These are phyloP conservation scores for Parazoanthus atlanticus DNA, from an alignment of 92 coral and sea anemone species.

Conservation along the genomic window DNA sequence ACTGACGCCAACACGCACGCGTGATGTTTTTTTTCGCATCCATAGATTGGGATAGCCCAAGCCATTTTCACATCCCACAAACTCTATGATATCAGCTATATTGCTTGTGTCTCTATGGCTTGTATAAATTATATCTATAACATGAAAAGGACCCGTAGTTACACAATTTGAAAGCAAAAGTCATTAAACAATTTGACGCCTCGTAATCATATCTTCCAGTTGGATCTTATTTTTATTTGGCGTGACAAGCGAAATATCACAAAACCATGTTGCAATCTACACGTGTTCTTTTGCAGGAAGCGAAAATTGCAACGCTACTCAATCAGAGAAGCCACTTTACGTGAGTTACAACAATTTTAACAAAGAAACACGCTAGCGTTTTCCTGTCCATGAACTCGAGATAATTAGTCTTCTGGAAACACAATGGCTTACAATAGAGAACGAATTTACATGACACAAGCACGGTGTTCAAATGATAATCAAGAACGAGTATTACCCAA, in stretches of 20 bases:
- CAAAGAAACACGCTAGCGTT: constrained; percentile 36
- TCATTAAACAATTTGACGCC: not conserved
- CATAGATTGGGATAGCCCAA: no score
- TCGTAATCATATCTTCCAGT: not conserved
- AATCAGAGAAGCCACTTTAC: not conserved
- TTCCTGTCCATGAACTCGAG: constrained; percentile 7
- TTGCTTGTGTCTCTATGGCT: not conserved
- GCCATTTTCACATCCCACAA: no score
- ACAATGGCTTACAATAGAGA: constrained; percentile 18
- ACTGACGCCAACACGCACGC: not conserved
- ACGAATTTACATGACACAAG: constrained; percentile 23
- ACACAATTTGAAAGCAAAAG: not conserved
- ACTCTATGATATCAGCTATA: not conserved
- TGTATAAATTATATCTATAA: not conserved
- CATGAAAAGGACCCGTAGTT: not conserved
- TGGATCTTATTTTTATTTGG: not conserved
- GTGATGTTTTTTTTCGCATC: not conserved
- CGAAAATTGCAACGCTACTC: not conserved
- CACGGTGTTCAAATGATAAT: constrained; percentile 1
- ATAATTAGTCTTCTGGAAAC: constrained; percentile 35
- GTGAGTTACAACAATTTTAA: not conserved
- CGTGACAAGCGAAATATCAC: not conserved
- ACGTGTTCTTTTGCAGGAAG: constrained; percentile 11
- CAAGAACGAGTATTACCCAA: constrained; percentile 1
- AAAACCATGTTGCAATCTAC: constrained; percentile 1